Base-by-base conservation (phyloP, 2,888 invertebrate genomes). In the Entomobrya proxima region DNA sequence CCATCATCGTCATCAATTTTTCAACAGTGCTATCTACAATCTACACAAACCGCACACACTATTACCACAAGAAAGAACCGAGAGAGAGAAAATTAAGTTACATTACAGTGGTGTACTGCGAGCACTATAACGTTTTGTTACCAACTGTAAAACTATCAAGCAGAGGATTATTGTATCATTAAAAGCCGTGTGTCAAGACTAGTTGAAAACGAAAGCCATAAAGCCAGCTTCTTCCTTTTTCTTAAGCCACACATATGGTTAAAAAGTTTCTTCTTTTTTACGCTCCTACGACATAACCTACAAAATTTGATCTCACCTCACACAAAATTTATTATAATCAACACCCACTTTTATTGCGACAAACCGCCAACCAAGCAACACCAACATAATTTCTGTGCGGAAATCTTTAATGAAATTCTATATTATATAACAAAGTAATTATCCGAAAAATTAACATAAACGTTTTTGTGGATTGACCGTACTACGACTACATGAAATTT, bases 61-160 rank as follows among this genome's bases (percentile, higher is more conserved):
- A 64, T 15, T 24, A 69, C 7, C 15, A 24, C 30, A 27, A 27
- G 24, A 24, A 44, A 30, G 50, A 30, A 30, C 27, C 72, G 6
- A 9, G n/a, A 50, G 72, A 47, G 69, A 47, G 72, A 47, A 44
- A 72, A 72, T 72, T 72, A 72, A 72, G 72, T 72, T 72, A 47
- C 72, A 72, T 72, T 72, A 32, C 37, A 67, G 37, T 67, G 64
- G 64, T 67, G 37, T 37, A 37, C 37, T 15, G 64, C 35, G 32
- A 18, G 21, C 2, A 35, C 35, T 30, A 30, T 32, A 32, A 32
- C 30, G 9, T 18, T 69, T 72, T 72, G 72, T 72, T 72, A 72
- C 72, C 72, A 72, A 72, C 72, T 72, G 72, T 72, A 50, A 72
- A 69, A 69, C 67, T 40, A 40, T 40, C 64, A 64, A 37, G 2